Percentiles rank a stretch among this genome's conserved stretches.
Conservation (phyloP, 2,113 vertebrate genomes). For the Chaetodon auriga region DNA sequence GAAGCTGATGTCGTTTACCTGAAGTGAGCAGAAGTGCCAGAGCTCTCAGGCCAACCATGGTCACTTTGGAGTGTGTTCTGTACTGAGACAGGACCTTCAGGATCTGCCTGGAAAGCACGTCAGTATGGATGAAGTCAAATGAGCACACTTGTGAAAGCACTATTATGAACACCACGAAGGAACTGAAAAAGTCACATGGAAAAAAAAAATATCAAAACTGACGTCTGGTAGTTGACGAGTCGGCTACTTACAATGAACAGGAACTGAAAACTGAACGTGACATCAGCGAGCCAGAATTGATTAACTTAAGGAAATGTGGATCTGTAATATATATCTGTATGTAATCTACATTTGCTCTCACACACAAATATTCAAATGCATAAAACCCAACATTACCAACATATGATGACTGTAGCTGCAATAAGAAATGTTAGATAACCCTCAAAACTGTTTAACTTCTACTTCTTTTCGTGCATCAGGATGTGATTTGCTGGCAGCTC, state of each 20-base stretch:
- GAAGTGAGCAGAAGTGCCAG: slow-evolving; percentile 91
- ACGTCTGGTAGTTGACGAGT: neutral
- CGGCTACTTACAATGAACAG: neutral
- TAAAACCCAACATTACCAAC: too few relatives aligned
- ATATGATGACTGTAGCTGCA: neutral
- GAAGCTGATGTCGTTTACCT: slow-evolving; percentile 81
- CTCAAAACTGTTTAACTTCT: neutral
- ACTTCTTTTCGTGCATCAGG: neutral
- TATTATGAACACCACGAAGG: neutral
- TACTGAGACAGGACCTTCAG: slow-evolving; percentile 88
- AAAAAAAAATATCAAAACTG: neutral
- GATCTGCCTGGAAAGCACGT: slow-evolving; percentile 87
- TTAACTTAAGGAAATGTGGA: neutral
- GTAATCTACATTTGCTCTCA: too few relatives aligned
- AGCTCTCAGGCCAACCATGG: slow-evolving; percentile 85
- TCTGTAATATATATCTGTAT: too few relatives aligned
- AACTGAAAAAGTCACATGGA: neutral
- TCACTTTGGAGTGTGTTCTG: slow-evolving; percentile 83
- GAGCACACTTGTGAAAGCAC: neutral
- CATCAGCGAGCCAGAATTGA: neutral
- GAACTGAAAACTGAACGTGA: slow-evolving; percentile 17
- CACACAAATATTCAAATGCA: too few relatives aligned
- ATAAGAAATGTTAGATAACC: neutral
- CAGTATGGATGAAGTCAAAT: neutral
- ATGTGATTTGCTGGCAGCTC: neutral